A percentile compares a stretch with the other conserved stretches of the same genome.
Evolutionary conservation across 1,140 invertebrate species (phyloP).

Genomic region (Neodiprion fabricii): DNA sequence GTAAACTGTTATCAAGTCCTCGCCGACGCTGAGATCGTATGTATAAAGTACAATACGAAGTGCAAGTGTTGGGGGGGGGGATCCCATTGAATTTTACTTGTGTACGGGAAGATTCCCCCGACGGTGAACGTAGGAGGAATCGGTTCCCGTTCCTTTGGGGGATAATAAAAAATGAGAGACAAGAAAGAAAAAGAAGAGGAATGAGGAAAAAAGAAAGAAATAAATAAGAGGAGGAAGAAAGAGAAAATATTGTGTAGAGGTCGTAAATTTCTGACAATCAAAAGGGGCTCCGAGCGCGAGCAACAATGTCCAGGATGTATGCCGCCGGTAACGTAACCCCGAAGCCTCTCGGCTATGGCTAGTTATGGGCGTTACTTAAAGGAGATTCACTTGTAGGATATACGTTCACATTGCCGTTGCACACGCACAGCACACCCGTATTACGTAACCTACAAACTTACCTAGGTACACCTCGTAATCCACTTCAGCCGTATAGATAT

Average conservation of each 20-base stretch:
- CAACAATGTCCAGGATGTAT: conserved; percentile 7
- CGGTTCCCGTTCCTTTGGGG: neutral
- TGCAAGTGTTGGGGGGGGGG: too few species aligned
- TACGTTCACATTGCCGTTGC: too few species aligned
- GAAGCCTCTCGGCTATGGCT: conserved; percentile 4
- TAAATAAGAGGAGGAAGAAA: neutral
- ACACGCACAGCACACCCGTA: too few species aligned
- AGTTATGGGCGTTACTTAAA: conserved; percentile 6
- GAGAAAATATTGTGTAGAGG: neutral
- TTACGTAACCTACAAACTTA: too few species aligned
- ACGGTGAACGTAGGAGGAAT: conserved; percentile 1
- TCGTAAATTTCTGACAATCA: conserved; percentile 7
- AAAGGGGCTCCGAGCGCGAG: neutral
- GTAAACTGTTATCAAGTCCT: too few species aligned
- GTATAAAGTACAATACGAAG: too few species aligned
- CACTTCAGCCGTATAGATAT: too few species aligned
- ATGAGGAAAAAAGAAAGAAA: neutral
- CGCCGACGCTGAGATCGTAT: too few species aligned
- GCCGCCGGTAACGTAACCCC: neutral
- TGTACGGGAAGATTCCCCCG: neutral
- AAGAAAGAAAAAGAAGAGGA: neutral
- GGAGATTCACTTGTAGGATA: neutral
- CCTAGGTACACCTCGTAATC: too few species aligned
- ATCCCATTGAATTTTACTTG: too few species aligned
- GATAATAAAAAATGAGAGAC: neutral